A percentile compares a stretch with the other conserved stretches of the same genome.
Conservation (phyloP, 2,797 vertebrate genomes). For the Lacerta bilineata region DNA sequence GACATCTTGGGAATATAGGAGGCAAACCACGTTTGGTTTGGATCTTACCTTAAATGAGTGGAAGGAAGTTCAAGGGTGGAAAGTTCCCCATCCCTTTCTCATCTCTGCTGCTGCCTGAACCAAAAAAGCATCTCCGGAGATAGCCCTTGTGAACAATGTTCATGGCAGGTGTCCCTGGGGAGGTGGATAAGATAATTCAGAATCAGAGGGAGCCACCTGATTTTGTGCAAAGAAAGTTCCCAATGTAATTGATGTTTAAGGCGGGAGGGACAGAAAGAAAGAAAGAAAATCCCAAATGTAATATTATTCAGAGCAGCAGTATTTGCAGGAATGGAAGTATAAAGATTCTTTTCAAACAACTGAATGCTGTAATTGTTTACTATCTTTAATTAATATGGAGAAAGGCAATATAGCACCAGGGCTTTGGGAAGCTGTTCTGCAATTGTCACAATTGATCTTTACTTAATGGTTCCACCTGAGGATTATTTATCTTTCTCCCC, state of each 20-base stretch:
- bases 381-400: constrained; percentile 71
- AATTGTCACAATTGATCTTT: constrained; percentile 68
- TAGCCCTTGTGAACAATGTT: too few relatives aligned
- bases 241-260: background rate
- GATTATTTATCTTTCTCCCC: constrained; percentile 72
- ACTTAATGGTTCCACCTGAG: constrained; percentile 74
- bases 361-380: constrained; percentile 53
- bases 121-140: background rate
- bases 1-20: too few relatives aligned
- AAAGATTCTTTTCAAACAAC: constrained; percentile 59
- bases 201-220: too few relatives aligned
- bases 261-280: background rate
- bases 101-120: too few relatives aligned
- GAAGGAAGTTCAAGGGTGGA: background rate
- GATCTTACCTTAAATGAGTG: background rate
- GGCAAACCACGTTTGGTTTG: background rate
- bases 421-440: constrained; percentile 58
- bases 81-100: background rate
- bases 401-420: constrained; percentile 66
- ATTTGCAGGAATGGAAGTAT: constrained; percentile 41
- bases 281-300: constrained; percentile 30
- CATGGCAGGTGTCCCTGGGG: too few relatives aligned
- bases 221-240: background rate
- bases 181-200: too few relatives aligned
- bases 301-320: constrained; percentile 28